Conservation (phyloP, 2,888 invertebrate genomes). For the Rotaria magnacalcarata region DNA sequence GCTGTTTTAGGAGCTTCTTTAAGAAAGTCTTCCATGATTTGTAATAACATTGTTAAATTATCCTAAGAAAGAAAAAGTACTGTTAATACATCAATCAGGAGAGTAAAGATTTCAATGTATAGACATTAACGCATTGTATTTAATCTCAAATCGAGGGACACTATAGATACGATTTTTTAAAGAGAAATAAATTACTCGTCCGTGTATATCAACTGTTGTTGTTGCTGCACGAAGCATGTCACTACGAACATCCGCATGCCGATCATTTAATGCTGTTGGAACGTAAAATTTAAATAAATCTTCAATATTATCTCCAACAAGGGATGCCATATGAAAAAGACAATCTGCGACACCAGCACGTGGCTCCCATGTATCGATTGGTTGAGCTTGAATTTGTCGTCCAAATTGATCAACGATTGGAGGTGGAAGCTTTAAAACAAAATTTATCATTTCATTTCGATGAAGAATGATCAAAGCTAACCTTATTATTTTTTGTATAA, state of each 20-base stretch:
- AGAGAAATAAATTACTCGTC: conserved; percentile 66
- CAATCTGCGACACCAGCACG: conserved; percentile 81
- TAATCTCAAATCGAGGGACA: too few species aligned
- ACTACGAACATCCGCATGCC: conserved; percentile 64
- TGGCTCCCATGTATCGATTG: conserved; percentile 83
- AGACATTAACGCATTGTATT: too few species aligned
- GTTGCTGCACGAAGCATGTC: conserved; percentile 91
- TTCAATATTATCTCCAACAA: conserved; percentile 59
- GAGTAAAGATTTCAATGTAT: too few species aligned
- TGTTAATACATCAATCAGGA: too few species aligned
- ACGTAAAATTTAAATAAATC: conserved; percentile 63
- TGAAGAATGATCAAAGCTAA: conserved; percentile 54
- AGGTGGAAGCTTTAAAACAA: conserved; percentile 54
- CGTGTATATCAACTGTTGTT: conserved; percentile 82
- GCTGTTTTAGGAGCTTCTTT: conserved; percentile 85
- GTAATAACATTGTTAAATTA: conserved; percentile 70
- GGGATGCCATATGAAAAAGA: conserved; percentile 72
- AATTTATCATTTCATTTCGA: too few species aligned
- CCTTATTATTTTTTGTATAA: conserved; percentile 73
- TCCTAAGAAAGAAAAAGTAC: conserved; percentile 52
- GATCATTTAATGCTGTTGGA: conserved; percentile 77
- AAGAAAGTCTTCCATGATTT: conserved; percentile 86
- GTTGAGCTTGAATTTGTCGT: conserved; percentile 71
- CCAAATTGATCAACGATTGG: conserved; percentile 78
- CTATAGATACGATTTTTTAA: too few species aligned